Base-by-base conservation (phyloP, 2,113 vertebrate genomes). In the Seriola aureovittata region DNA sequence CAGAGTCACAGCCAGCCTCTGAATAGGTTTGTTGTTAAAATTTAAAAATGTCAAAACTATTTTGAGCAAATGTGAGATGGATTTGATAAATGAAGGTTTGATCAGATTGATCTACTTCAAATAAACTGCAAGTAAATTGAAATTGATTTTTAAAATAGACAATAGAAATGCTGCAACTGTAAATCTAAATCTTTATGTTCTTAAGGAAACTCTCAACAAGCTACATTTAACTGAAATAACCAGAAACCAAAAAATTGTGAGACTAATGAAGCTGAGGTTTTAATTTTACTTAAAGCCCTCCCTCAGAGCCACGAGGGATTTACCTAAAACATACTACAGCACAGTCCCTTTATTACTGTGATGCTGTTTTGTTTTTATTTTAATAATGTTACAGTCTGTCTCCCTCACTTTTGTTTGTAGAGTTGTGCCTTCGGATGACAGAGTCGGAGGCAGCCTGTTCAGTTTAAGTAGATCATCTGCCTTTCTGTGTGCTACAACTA, bases 401-500 rank as follows among this genome's bases (percentile, higher is more conserved):
- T 8, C 19, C 55, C 17, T 72, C n/a, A 7, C 16, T 40, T 69
- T 66, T 68, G 8, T 78, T 74, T 75, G 42, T 19, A 86, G 78
- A 64, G 19, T 4, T 67, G 12, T 21, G 5, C 36, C 59, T 48
- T 44, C 10, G 4, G 55, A 46, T 23, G 32, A 84, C n/a, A 34
- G 36, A 65, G n/a, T 1, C 17, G 36, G 16, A n/a, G 9, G 23
- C 38, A 62, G 48, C 29, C 12, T 52, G 1, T 34, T 16, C 19
- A 48, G 8, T 66, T 23, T 32, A 25, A 68, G 70, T 78, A 80
- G 1, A 23, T 70, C 84, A 64, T 74, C 91, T 55, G 90, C 90
- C 0, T 87, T 87, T 75, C 91, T 96, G 52, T 94, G 95, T 60
- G 93, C 94, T 38, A 92, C 93, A 48, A 93, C 89, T 52, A 93